These are phyloP conservation scores for Pangasius sanitwongsei DNA, from an alignment of 2,797 vertebrate genomes.

Conservation along the genomic window DNA sequence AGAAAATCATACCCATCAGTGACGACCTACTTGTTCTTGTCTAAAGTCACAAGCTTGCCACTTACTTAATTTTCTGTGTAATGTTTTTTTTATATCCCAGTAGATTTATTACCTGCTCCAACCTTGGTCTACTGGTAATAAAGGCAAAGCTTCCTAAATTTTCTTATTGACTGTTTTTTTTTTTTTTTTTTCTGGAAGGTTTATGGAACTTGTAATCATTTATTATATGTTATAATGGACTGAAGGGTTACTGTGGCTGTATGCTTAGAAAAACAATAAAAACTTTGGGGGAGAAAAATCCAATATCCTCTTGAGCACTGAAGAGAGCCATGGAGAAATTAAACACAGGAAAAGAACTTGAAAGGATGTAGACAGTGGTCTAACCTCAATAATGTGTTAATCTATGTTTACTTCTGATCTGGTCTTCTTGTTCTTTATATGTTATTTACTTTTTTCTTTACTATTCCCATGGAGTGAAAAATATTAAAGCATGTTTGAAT, in stretches of 20 bases:
- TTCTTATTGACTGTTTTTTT: background rate
- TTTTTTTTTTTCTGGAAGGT: background rate
- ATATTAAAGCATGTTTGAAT: background rate
- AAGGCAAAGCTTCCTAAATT: background rate
- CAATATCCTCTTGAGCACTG: background rate
- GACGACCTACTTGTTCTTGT: background rate
- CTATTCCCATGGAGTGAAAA: background rate
- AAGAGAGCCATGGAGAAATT: background rate
- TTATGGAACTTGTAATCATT: background rate
- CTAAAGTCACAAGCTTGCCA: background rate
- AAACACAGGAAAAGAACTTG: background rate
- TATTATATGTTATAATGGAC: background rate
- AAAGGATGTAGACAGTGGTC: background rate
- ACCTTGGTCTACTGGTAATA: background rate
- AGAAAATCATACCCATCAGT: background rate
- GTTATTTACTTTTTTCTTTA: background rate
- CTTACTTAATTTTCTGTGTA: background rate
- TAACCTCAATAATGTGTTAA: background rate
- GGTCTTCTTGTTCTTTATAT: background rate
- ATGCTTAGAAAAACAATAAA: background rate
- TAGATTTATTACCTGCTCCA: background rate
- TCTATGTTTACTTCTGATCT: background rate
- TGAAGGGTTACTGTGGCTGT: background rate
- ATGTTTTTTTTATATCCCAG: background rate
- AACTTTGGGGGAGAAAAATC: background rate